Evolutionary conservation across 2,113 vertebrate genomes (phyloP), one percentile per base, ranked within the genome.

Genomic region (Perccottus glenii): DNA sequence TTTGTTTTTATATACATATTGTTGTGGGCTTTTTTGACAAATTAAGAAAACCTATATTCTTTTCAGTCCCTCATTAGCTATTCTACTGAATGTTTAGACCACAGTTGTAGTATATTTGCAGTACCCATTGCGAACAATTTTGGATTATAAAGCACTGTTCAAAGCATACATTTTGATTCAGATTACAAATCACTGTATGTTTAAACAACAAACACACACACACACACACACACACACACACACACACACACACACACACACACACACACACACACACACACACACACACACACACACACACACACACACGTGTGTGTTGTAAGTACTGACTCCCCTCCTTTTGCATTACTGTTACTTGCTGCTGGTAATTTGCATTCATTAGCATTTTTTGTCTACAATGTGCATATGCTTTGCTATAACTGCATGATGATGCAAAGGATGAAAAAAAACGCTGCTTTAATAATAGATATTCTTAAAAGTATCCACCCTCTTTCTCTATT

Each of bases 331-430:
- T 46, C 67, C 64, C 66, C 78, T 71, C 67, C 75, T 52, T 61
- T 85, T 72, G 77, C 86, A 87, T 80, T 75, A 83, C 85, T 80
- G 82, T 89, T 92, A 78, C 61, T 89, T 73, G 86, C 92, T 92
- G 91, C 90, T 90, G 87, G 90, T 93, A 89, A 95, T 95, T 95
- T 94, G 88, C 92, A 90, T 93, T 91, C 83, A 95, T 95, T 95
- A 96, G 90, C 94, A 94, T 94, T 78, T 84, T 84, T 90, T 94
- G 19, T 27, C 19, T 88, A 90, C 91, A 89, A 93, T 92, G 89
- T 87, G 92, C 88, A 89, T 77, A 85, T 90, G 88, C 94, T 95
- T 96, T 96, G 93, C 95, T 96, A 93, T 93, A 90, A 83, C 83
- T 88, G 88, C 77, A 93, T 90, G 91, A 94, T 93, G 89, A 90